A percentile compares a stretch with the other conserved stretches of the same genome.
Conservation (phyloP, 2,113 vertebrate genomes). For the Pheucticus melanocephalus region DNA sequence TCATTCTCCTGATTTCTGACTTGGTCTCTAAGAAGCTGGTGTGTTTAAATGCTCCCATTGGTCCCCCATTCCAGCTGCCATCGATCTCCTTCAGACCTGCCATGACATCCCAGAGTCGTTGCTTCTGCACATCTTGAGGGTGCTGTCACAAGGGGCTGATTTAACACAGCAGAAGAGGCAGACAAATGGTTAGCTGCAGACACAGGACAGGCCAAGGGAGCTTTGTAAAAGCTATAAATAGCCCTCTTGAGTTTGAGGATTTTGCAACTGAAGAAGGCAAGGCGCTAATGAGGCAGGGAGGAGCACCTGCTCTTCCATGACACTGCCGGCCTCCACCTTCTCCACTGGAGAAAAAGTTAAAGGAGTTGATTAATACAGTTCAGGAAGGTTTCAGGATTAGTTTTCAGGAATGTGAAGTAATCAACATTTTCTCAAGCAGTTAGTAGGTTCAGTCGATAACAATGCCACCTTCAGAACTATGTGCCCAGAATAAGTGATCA, state of each 20-base stretch:
- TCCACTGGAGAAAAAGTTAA: slow-evolving; percentile 34
- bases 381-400: slow-evolving; percentile 62
- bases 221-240: slow-evolving; percentile 6
- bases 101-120: neutral
- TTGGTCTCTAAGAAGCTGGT: neutral
- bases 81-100: neutral
- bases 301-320: slow-evolving; percentile 21
- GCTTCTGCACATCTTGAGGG: neutral
- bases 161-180: neutral
- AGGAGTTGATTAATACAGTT: slow-evolving; percentile 54
- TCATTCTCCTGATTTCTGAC: neutral
- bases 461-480: slow-evolving; percentile 50
- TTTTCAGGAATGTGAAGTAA: slow-evolving; percentile 63
- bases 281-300: slow-evolving; percentile 43
- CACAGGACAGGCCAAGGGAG: neutral
- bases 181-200: slow-evolving; percentile 7
- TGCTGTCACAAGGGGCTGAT: slow-evolving; percentile 5
- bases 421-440: slow-evolving; percentile 60
- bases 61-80: neutral
- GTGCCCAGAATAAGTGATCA: slow-evolving; percentile 29
- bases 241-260: neutral
- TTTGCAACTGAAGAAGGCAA: slow-evolving; percentile 12
- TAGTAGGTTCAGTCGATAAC: slow-evolving; percentile 49
- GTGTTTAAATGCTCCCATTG: neutral
- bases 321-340: slow-evolving; percentile 29